Evolutionary conservation across 1,140 invertebrate species (phyloP).

Genomic region (Drosophila funebris): DNA sequence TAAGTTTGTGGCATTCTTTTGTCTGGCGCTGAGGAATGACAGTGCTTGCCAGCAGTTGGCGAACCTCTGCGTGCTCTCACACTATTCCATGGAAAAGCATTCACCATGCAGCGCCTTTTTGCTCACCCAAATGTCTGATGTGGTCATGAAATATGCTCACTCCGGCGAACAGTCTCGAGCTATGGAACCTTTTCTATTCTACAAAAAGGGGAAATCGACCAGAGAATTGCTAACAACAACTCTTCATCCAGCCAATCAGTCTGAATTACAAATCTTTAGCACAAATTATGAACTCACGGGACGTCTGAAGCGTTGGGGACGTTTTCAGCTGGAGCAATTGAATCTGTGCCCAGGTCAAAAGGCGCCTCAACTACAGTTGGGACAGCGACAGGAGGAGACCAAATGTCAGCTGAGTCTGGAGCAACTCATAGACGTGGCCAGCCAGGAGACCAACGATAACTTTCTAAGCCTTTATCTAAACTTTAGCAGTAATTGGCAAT

Average conservation of each 20-base stretch:
- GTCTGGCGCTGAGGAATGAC: slow-evolving; percentile 62
- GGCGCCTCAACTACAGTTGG: slow-evolving; percentile 28
- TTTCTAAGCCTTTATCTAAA: slow-evolving; percentile 85
- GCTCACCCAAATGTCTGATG: slow-evolving; percentile 82
- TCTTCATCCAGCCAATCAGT: slow-evolving; percentile 37
- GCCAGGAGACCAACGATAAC: slow-evolving; percentile 82
- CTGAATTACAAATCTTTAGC: slow-evolving; percentile 67
- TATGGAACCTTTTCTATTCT: slow-evolving; percentile 84
- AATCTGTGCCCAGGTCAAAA: slow-evolving; percentile 83
- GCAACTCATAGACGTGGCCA: slow-evolving; percentile 84
- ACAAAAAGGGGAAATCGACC: slow-evolving; percentile 84
- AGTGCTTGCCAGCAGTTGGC: slow-evolving; percentile 88
- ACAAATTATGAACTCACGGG: slow-evolving; percentile 74
- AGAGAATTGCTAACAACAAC: slow-evolving; percentile 77
- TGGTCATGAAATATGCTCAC: slow-evolving; percentile 79
- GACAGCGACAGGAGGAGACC: slow-evolving; percentile 56
- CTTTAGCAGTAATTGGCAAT: slow-evolving; percentile 72
- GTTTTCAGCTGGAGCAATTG: slow-evolving; percentile 82
- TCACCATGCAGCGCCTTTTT: slow-evolving; percentile 85
- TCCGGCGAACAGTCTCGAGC: slow-evolving; percentile 84
- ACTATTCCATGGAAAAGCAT: slow-evolving; percentile 84
- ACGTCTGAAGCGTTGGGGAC: slow-evolving; percentile 78
- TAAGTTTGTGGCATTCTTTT: slow-evolving; percentile 81
- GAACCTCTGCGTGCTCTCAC: slow-evolving; percentile 88
- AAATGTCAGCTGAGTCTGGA: slow-evolving; percentile 85